Evolutionary conservation across 2,113 vertebrate genomes (phyloP).

Genomic region (Podarcis cretensis): DNA sequence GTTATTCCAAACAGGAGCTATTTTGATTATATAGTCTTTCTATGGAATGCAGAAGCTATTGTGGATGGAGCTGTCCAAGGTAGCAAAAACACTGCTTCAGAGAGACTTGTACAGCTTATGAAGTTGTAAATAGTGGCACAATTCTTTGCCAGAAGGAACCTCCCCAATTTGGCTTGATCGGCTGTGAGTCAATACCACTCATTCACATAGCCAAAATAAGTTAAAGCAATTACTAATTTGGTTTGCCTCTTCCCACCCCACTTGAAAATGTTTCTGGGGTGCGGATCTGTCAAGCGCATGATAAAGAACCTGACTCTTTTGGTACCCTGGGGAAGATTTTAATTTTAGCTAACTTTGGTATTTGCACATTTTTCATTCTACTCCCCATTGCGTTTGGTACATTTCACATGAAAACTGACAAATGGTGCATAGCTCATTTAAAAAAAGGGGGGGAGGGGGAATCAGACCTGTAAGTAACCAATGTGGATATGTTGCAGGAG

Average conservation of each 20-base stretch:
- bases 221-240: not conserved
- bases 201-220: not conserved
- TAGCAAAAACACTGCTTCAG: not conserved
- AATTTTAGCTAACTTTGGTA: conserved; percentile 1
- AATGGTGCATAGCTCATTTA: not conserved
- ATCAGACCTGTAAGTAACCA: not conserved
- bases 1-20: not conserved
- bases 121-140: not conserved
- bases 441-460: too few relatives aligned
- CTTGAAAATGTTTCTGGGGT: not conserved
- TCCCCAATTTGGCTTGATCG: not conserved
- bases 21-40: not conserved
- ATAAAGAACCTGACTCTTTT: not conserved
- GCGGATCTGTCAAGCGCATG: not conserved
- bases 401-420: conserved; percentile 16
- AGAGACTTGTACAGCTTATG: not conserved
- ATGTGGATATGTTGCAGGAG: not conserved
- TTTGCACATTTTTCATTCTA: conserved; percentile 4
- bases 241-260: not conserved
- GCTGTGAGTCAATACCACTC: not conserved
- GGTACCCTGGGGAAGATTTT: not conserved
- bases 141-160: not conserved
- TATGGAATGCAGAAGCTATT: not conserved
- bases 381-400: not conserved
- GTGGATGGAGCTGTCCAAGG: not conserved